Evolutionary conservation across 1,140 invertebrate species (phyloP).

Genomic region (Centruroides vittatus): DNA sequence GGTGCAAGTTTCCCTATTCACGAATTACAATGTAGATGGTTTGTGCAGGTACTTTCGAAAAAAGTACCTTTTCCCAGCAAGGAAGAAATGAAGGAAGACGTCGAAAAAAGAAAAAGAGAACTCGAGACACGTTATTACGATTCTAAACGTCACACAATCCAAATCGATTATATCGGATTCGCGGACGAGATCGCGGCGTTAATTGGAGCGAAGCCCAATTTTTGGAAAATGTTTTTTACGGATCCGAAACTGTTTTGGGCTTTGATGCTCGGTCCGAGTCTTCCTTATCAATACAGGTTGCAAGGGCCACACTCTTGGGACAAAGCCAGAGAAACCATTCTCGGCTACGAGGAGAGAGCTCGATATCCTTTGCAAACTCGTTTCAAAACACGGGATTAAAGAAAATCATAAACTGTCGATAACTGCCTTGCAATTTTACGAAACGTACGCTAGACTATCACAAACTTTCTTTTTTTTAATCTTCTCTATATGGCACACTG

Average conservation of each 20-base stretch:
- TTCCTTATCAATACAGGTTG: constrained; percentile 28
- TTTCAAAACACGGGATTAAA: too few species aligned
- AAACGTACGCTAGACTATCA: too few species aligned
- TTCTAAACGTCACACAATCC: constrained; percentile 29
- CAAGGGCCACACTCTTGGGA: constrained; percentile 25
- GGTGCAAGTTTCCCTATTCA: constrained; percentile 36
- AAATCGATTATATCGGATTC: constrained; percentile 29
- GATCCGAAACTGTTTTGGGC: constrained; percentile 14
- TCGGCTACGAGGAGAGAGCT: too few species aligned
- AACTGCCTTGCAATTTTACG: too few species aligned
- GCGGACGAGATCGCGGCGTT: constrained; percentile 28
- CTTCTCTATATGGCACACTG: too few species aligned
- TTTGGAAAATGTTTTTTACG: constrained; percentile 24
- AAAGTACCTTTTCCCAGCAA: constrained; percentile 19
- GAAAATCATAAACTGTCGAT: too few species aligned
- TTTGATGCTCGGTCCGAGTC: constrained; percentile 25
- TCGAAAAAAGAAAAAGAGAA: constrained; percentile 16
- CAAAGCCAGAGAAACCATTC: too few species aligned
- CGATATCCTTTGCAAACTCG: too few species aligned
- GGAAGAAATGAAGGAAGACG: constrained; percentile 24
- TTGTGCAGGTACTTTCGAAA: constrained; percentile 16
- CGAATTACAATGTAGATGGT: constrained; percentile 29
- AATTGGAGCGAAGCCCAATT: constrained; percentile 26
- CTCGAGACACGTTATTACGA: constrained; percentile 21
- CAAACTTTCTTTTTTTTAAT: too few species aligned